Evolutionary conservation across 92 coral and sea anemone genomes (phyloP), one percentile per base, ranked within the genome.

Genomic region (Meandrina meandrites): DNA sequence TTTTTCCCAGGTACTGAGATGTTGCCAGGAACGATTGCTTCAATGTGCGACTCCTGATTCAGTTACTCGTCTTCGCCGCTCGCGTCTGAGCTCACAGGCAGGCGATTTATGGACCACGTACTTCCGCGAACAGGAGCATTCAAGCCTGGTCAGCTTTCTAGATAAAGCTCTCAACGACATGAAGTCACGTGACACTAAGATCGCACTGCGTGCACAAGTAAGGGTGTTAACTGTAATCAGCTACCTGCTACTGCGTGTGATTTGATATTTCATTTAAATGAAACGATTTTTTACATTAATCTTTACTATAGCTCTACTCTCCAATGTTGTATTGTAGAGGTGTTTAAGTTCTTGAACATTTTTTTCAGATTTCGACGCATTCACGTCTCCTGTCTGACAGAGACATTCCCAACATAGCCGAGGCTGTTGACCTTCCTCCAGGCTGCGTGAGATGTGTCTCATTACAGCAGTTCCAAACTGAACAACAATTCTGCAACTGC

Each of bases 401-500:
- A 42, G 92, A 83, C 71, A 79, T 82, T 68, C 71, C 15, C 10
- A 36, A 45, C 45, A 90, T 92, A 51, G 91, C 89, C 17, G 47
- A 78, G 15, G 89, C 84, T 57, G 81, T 87, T 27, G 75, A 37
- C 19, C 86, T 92, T 54, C 64, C 73, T 19, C 69, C 66, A 37
- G 13, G 88, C 74, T 72, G 28, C 31, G 71, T 82, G 53, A 87
- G 70, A 48, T 86, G 89, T 64, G 69, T 90, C 62, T 81, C 84
- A 70, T 70, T 90, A 67, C 88, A 86, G 24, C 90, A 93, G 81
- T 93, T 93, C 72, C 93, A 90, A 73, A 92, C 95, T 31, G 91
- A 93, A 42, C 95, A 92, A 57, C 93, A 92, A 50, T 92, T 92
- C 79, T 84, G 88, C 24, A 76, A 81, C 51, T 45, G 86, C 36